Evolutionary conservation across 2,888 invertebrate genomes (phyloP).

Genomic region (Tolmerus cingulatus): DNA sequence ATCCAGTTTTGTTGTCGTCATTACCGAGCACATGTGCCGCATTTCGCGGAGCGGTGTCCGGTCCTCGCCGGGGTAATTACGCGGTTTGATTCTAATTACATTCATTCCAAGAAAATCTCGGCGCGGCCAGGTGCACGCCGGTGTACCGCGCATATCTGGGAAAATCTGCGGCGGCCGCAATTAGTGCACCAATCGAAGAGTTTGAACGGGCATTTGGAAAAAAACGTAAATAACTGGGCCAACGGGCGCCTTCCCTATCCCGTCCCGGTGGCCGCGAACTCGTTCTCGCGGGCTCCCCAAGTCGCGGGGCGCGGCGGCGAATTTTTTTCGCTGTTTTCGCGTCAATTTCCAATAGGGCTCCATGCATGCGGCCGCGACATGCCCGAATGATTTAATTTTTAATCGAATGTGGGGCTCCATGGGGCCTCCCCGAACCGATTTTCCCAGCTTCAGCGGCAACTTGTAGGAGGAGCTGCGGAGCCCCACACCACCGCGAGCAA

Average conservation of each 20-base stretch:
- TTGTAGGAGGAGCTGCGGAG: constrained; percentile 13
- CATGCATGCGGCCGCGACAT: neutral
- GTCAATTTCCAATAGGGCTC: neutral
- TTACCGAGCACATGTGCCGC: neutral
- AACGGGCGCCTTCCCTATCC: neutral
- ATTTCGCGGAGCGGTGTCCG: neutral
- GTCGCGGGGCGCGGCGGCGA: no score
- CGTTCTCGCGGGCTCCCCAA: neutral
- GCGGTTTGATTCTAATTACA: neutral
- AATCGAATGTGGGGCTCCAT: neutral
- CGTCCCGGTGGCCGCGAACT: neutral
- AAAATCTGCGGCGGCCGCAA: neutral
- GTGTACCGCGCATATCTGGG: neutral
- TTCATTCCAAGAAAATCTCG: neutral
- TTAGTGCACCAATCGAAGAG: constrained; percentile 29
- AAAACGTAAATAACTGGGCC: neutral
- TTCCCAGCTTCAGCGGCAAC: neutral
- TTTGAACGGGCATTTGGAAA: neutral
- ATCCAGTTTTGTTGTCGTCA: constrained; percentile 20
- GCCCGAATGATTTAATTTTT: neutral
- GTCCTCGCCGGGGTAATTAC: neutral
- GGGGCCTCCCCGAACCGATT: neutral
- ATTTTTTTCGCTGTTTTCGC: neutral
- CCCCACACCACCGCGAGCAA: neutral
- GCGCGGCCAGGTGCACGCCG: neutral